Conservation (phyloP, 2,888 invertebrate genomes). For the Platycheirus albimanus region DNA sequence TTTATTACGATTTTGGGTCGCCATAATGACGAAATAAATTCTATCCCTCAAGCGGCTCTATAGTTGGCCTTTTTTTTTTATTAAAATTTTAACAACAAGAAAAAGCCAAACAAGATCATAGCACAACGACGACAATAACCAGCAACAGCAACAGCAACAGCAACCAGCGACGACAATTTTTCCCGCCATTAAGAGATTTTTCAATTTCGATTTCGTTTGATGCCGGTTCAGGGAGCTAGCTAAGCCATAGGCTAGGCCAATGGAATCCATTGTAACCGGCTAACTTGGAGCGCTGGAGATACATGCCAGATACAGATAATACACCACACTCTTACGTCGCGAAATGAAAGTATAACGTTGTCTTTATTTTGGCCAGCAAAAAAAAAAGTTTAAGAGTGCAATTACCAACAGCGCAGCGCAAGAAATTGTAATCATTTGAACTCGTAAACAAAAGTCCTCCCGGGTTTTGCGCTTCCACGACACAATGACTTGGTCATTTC, state of each 20-base stretch:
- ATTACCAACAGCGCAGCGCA: conserved; percentile 15
- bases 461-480: background rate
- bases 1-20: conserved; percentile 59
- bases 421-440: conserved; percentile 22
- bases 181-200: conserved; percentile 53
- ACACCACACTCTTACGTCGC: conserved; percentile 22
- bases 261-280: conserved; percentile 43
- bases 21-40: conserved; percentile 61
- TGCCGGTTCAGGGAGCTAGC: conserved; percentile 36
- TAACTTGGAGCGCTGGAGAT: background rate
- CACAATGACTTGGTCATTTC: conserved; percentile 47
- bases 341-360: conserved; percentile 62
- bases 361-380: conserved; percentile 34
- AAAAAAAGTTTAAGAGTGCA: too few relatives aligned
- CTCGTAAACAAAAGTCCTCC: conserved; percentile 54
- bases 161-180: conserved; percentile 44
- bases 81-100: conserved; percentile 1
- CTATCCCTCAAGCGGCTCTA: conserved; percentile 36
- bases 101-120: conserved; percentile 11
- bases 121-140: conserved; percentile 20
- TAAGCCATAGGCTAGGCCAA: background rate
- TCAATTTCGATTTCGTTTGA: conserved; percentile 49
- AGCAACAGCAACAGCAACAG: conserved; percentile 5
- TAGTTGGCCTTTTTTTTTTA: conserved; percentile 8
- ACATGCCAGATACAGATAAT: background rate